Evolutionary conservation across 1,140 invertebrate species (phyloP).

Genomic region (Cotesia chilonis): DNA sequence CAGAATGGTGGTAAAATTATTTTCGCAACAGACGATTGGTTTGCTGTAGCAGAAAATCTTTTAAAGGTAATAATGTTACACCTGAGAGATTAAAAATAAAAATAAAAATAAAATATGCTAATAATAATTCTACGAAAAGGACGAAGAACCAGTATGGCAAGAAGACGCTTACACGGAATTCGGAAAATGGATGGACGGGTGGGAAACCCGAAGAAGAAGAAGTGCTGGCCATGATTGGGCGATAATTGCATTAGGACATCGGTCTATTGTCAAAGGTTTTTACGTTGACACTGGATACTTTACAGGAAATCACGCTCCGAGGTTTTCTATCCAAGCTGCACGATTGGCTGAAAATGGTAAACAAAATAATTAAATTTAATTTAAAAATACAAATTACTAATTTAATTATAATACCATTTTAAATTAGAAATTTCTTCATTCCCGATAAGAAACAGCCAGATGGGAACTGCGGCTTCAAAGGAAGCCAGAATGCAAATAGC

Average conservation of each 20-base stretch:
- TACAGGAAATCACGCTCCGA: conserved; percentile 74
- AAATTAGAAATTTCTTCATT: conserved; percentile 66
- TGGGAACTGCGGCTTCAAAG: conserved; percentile 66
- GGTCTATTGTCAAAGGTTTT: conserved; percentile 69
- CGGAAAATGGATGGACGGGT: conserved; percentile 79
- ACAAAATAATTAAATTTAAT: conserved; percentile 5
- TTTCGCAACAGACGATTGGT: conserved; percentile 76
- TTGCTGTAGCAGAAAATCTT: conserved; percentile 74
- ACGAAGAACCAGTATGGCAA: conserved; percentile 69
- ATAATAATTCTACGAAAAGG: conserved; percentile 37
- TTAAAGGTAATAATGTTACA: conserved; percentile 60
- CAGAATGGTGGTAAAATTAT: conserved; percentile 70
- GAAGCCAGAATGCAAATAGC: conserved; percentile 63
- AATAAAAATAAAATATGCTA: conserved; percentile 16
- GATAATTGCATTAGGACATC: conserved; percentile 69
- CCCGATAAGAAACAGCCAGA: conserved; percentile 60
- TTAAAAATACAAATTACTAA: not conserved
- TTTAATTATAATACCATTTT: conserved; percentile 29
- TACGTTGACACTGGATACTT: conserved; percentile 74
- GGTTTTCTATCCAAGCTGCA: conserved; percentile 72
- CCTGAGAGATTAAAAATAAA: not conserved
- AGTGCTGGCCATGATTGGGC: conserved; percentile 74
- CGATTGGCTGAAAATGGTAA: conserved; percentile 37
- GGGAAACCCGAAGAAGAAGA: conserved; percentile 74
- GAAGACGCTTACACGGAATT: conserved; percentile 71